Percentiles rank a stretch among this genome's conserved stretches.
Evolutionary conservation across 2,113 vertebrate genomes (phyloP).

Genomic region (Lasiurus cinereus): DNA sequence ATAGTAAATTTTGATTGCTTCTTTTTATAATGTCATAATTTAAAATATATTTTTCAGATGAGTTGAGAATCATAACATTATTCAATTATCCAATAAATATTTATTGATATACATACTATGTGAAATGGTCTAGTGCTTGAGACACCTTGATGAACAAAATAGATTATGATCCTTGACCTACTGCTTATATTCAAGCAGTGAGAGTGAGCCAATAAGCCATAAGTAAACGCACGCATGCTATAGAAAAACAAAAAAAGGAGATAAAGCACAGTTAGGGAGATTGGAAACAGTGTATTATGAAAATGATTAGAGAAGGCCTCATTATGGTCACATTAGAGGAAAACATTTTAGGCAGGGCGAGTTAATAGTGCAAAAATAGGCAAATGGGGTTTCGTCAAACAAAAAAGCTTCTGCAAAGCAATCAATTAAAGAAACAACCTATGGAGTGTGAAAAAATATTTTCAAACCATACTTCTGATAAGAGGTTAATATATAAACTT

Average conservation of each 20-base stretch:
- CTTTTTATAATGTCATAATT: background rate
- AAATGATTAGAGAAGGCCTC: background rate
- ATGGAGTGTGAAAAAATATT: background rate
- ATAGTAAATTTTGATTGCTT: background rate
- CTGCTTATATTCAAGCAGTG: background rate
- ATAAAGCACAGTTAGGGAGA: background rate
- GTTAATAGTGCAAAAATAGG: background rate
- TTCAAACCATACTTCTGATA: background rate
- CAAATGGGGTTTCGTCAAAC: background rate
- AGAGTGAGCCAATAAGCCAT: background rate
- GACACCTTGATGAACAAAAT: background rate
- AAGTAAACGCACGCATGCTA: background rate
- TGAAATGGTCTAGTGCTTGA: background rate
- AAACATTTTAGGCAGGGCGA: background rate
- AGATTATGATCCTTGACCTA: background rate
- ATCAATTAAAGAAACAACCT: background rate
- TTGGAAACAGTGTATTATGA: background rate
- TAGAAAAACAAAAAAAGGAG: background rate
- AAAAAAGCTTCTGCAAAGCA: background rate
- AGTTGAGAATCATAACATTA: background rate
- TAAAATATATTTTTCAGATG: background rate
- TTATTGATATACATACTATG: background rate
- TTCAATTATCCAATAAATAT: background rate
- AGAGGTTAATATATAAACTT: background rate
- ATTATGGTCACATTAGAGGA: background rate